These are phyloP conservation scores for Eurois occulta DNA, from an alignment of 2,888 invertebrate species.

Conservation along the genomic window DNA sequence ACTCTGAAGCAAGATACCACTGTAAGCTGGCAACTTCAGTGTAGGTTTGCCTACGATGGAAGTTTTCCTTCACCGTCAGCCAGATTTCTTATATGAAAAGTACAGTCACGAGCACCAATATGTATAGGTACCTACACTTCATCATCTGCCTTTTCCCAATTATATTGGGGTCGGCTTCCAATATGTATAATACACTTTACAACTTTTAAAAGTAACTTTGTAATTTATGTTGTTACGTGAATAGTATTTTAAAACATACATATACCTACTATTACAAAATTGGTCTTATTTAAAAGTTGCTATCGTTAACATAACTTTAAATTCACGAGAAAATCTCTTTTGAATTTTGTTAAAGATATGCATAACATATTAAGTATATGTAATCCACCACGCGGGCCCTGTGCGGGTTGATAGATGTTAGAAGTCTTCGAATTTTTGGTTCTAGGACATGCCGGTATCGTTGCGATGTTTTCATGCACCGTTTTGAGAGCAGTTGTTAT, in stretches of 20 bases:
- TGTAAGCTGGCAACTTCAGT: neutral
- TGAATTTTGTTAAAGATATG: neutral
- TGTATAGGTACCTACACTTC: neutral
- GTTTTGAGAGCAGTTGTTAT: too few relatives aligned
- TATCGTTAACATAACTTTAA: neutral
- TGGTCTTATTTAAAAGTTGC: neutral
- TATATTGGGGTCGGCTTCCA: neutral
- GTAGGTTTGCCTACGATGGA: neutral
- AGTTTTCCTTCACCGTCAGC: neutral
- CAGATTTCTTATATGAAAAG: neutral
- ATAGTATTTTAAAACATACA: neutral
- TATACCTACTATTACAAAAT: neutral
- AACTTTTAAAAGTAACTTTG: neutral
- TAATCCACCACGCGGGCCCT: too few relatives aligned
- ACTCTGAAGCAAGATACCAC: neutral
- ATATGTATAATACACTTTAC: neutral
- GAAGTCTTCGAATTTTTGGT: neutral
- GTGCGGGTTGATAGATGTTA: neutral
- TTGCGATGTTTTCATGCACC: too few relatives aligned
- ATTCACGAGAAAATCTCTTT: neutral
- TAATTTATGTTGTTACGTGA: neutral
- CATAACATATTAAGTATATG: too few relatives aligned
- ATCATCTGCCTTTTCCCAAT: neutral
- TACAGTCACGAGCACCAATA: neutral
- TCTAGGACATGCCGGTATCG: too few relatives aligned